Percentiles rank a stretch among this genome's conserved stretches.
Evolutionary conservation across 1,140 invertebrate species (phyloP).

Genomic region (Procambarus clarkii): DNA sequence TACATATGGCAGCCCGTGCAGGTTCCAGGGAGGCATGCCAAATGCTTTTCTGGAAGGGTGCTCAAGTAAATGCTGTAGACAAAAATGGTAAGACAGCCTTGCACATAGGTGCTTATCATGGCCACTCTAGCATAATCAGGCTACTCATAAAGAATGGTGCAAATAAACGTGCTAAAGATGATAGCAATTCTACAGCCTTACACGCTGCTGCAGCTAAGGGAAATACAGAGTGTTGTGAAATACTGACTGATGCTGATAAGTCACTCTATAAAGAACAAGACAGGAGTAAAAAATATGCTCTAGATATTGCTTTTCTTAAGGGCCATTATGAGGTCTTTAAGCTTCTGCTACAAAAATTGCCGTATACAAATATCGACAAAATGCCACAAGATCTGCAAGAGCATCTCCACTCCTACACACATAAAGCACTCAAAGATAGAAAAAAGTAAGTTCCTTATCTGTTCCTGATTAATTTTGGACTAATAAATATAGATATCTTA

Average conservation of each 20-base stretch:
- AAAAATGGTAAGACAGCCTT: slow-evolving; percentile 13
- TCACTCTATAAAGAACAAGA: slow-evolving; percentile 15
- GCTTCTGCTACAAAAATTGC: slow-evolving; percentile 16
- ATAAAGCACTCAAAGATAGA: slow-evolving; percentile 17
- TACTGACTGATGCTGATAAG: slow-evolving; percentile 19
- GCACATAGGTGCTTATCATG: background rate
- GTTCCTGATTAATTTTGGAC: background rate
- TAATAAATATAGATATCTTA: background rate
- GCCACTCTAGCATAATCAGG: background rate
- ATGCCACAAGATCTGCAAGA: slow-evolving; percentile 18
- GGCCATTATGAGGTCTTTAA: background rate
- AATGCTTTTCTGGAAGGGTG: slow-evolving; percentile 10
- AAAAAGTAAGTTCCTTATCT: slow-evolving; percentile 30
- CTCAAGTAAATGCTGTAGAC: slow-evolving; percentile 8
- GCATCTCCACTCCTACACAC: slow-evolving; percentile 8
- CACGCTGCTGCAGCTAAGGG: slow-evolving; percentile 42
- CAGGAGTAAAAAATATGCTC: slow-evolving; percentile 1
- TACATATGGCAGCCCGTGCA: slow-evolving; percentile 4
- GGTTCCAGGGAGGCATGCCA: slow-evolving; percentile 8
- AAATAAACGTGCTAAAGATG: slow-evolving; percentile 18
- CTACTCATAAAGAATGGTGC: slow-evolving; percentile 5
- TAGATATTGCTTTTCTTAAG: slow-evolving; percentile 15
- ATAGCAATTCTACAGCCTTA: slow-evolving; percentile 17
- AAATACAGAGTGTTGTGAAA: slow-evolving; percentile 32
- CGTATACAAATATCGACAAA: background rate